Evolutionary conservation across 2,113 vertebrate genomes (phyloP).

Genomic region (Spizaetus ornatus): DNA sequence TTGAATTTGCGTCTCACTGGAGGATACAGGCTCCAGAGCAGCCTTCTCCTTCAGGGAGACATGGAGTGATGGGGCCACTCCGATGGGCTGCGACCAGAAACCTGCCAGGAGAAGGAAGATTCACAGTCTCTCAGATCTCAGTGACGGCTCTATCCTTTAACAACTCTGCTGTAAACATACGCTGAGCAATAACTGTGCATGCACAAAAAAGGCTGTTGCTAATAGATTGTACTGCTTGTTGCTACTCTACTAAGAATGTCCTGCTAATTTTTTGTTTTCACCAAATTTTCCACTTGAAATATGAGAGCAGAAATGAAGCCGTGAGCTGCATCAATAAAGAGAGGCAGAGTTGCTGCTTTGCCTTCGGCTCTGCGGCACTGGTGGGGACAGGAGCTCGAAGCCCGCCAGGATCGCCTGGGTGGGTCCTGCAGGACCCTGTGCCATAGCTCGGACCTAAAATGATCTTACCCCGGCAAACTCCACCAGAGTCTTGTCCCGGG

Average conservation of each 20-base stretch:
- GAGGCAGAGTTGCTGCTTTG: background rate
- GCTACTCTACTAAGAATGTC: background rate
- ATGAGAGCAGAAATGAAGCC: background rate
- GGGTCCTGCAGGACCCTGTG: background rate
- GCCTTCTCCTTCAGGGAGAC: background rate
- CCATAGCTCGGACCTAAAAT: background rate
- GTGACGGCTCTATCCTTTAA: background rate
- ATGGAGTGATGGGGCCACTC: background rate
- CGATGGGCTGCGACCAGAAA: background rate
- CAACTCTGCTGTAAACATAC: background rate
- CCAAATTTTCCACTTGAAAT: constrained; percentile 49
- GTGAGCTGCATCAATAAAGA: background rate
- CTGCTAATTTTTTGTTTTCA: constrained; percentile 60
- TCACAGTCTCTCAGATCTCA: background rate
- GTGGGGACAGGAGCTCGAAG: rapidly evolving
- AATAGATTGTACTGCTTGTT: constrained; percentile 6
- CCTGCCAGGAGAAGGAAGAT: constrained; percentile 3
- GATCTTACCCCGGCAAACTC: background rate
- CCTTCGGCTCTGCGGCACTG: rapidly evolving
- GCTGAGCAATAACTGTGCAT: background rate
- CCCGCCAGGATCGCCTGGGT: rapidly evolving
- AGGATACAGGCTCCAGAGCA: background rate
- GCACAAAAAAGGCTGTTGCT: background rate
- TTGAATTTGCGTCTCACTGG: background rate
- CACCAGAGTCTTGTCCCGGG: background rate